These are phyloP conservation scores for Hydrocynus forskahlii DNA, from an alignment of 2,797 vertebrate genomes.

Conservation along the genomic window DNA sequence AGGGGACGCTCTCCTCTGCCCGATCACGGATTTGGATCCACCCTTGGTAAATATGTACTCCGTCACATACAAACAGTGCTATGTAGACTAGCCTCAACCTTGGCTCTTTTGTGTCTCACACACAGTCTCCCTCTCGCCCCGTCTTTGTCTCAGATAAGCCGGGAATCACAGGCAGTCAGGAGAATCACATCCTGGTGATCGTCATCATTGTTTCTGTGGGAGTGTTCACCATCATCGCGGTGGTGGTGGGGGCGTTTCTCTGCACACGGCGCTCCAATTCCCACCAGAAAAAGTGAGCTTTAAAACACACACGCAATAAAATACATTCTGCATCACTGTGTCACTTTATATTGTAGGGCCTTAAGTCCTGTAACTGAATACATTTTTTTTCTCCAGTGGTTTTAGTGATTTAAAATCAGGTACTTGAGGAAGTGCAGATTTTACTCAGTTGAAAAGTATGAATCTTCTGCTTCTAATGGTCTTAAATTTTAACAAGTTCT, in stretches of 20 bases:
- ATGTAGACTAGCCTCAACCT: neutral
- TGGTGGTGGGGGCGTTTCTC: constrained; percentile 94
- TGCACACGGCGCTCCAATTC: constrained; percentile 93
- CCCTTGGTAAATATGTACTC: constrained; percentile 42
- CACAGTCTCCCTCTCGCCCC: neutral
- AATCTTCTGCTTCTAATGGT: no score
- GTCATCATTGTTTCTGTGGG: constrained; percentile 93
- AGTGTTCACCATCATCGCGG: constrained; percentile 90
- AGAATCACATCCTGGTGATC: constrained; percentile 89
- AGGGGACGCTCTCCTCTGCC: constrained; percentile 44
- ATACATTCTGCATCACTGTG: neutral
- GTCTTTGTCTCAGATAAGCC: constrained; percentile 79
- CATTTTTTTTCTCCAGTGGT: no score
- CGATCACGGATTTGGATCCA: constrained; percentile 53
- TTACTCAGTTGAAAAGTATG: no score
- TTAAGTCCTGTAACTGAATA: neutral
- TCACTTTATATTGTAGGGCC: neutral
- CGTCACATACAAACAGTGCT: neutral
- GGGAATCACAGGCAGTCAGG: constrained; percentile 85
- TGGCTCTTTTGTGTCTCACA: neutral
- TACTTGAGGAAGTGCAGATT: no score
- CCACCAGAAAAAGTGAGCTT: constrained; percentile 94
- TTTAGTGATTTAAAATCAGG: no score
- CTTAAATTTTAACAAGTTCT: no score
- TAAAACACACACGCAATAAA: neutral